Base-by-base conservation (phyloP, 2,113 vertebrate genomes). In the Aldabrachelys gigantea region DNA sequence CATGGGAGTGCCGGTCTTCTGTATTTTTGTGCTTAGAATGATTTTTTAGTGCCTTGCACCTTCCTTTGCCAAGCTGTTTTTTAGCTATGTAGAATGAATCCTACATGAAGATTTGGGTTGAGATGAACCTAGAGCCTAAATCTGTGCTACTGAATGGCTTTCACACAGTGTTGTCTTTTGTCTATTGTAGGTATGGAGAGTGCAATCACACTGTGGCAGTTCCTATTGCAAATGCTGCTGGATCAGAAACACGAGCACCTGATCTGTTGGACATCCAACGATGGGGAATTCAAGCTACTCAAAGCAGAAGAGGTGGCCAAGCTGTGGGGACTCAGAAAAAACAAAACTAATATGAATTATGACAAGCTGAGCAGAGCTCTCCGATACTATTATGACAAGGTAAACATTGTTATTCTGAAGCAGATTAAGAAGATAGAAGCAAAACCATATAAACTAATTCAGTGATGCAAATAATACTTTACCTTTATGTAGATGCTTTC, bases 311-410 rank as follows among this genome's bases (percentile, higher is more conserved):
- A 99, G 96, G 99, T 99, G 98, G 99, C 99, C 97, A 99, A 99
- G 95, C 98, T 99, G 95, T 99, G 99, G 99, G 99, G 99, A 80
- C 99, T 99, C 72, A 98, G 99, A 89, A 99, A 99, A 98, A 99
- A 99, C 98, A 99, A 99, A 97, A 99, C 99, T 87, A 99, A 99
- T 97, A 99, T 99, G 99, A 99, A 99, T 97, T 99, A 99, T 29
- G 99, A 99, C 97, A 99, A 99, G 97, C 98, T 99, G 98, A 99
- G 99, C 98, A 96, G 99, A 87, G 99, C 99, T 24, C 99, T 99
- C 97, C 98, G 99, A 97, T 99, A 99, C 98, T 99, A 99, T 94
- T 99, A 99, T 31, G 99, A 99, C 98, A 99, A 99, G 99, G 99
- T 99, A 98, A 97, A 79, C 89, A 92, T 82, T 92, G 80, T 88